Base-by-base conservation (phyloP, 2,797 vertebrate genomes). In the Phataginus tricuspis region DNA sequence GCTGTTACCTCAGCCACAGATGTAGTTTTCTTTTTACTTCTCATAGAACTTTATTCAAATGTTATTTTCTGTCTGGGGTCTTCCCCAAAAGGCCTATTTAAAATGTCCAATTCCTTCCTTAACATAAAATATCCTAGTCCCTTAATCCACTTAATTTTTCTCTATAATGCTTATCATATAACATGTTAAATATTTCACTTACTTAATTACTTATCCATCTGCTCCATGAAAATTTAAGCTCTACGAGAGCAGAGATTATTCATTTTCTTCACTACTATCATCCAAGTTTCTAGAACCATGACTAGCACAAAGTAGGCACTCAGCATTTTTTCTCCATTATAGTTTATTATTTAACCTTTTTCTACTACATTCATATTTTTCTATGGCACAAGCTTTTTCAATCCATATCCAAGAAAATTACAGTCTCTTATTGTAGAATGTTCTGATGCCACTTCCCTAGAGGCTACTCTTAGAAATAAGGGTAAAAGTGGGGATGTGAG, bases 361-460 rank as follows among this genome's bases (percentile, higher is more conserved):
- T 88, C 51, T 5, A 39, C 13, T 51, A 11, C 15, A 71, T 64
- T 95, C 39, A 71, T 29, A 80, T 82, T 94, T 88, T 95, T 25
- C 87, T 91, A 16, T 95, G 66, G 45, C 29, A 87, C 8, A 85
- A 61, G 21, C 2, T 34, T 90, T 97, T 93, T 57, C n/a, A 94
- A 89, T 61, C 29, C 11, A 14, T 23, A 61, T 63, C 4, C 66
- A 91, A 90, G 69, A 82, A 94, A 77, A 83, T 71, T 71, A 69
- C 4, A 94, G 42, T 39, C 21, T 72, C 11, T 86, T 71, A 80
- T 2, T 84, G 10, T 42, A 51, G 39, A 80, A 64, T 88, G 57
- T 79, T 63, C 49, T 55, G 53, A 69, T 71, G 71, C 37, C 8
- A 90, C 27, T 37, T 94, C 27, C 45, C 45, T 68, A 53, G 53